Base-by-base conservation (phyloP, 2,113 vertebrate species). In the Psettodes erumei region DNA sequence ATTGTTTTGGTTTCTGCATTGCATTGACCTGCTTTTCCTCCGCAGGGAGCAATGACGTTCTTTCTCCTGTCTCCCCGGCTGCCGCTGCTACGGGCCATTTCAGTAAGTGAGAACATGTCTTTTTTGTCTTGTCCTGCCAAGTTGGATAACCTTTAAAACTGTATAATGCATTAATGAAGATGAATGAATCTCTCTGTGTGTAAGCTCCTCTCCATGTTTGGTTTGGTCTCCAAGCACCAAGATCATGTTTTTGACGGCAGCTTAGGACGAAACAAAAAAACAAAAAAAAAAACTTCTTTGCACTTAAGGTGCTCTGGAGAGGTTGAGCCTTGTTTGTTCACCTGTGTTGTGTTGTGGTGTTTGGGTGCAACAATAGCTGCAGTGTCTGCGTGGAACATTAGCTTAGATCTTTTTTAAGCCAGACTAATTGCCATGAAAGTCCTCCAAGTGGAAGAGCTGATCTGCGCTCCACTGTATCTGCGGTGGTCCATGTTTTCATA, bases 221-320 rank as follows among this genome's bases (percentile, higher is more conserved):
- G 59, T 82, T 84, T 82, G 75, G 86, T 87, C 59, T 82, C 85
- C 53, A 60, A 53, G 82, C 75, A 76, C 56, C 79, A 5, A 27
- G 53, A 62, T 53, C 47, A 0, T 76, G 74, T 85, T 87, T 85
- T 87, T 79, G 68, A 70, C 1, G 30, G 5, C 4, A 18, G 82
- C 79, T 84, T 74, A 87, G 43, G 58, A 35, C 10, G 6, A 73
- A 61, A 79, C 45, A 55, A 82, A 76, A 61, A 73, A 61, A 79
- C 45, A 55, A 82, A 76, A 61, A 76, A 72, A 33, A 38, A 47
- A 11, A 3, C 38, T 40, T 43, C 62, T 59, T 25, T 71, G 64
- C 77, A 32, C 54, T 77, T 23, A 42, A 61, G 42, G 65, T 71
- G 65, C 77, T 77, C 33, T 64, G 45, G 35, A 75, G 61, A 65